Evolutionary conservation across 2,888 invertebrate species (phyloP).

Genomic region (Agrenia bidenticulata): DNA sequence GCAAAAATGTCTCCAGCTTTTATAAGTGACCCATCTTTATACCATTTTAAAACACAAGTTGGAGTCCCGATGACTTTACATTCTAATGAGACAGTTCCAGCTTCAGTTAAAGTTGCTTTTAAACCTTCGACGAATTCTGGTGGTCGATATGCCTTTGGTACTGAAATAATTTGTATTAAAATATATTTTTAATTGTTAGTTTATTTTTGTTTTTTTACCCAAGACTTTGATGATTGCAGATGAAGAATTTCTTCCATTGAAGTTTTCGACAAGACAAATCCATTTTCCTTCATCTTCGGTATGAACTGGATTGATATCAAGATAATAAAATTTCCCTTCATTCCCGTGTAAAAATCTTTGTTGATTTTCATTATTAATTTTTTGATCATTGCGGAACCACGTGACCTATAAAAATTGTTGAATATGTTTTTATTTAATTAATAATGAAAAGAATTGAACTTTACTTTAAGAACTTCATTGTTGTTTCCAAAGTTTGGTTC

Average conservation of each 20-base stretch:
- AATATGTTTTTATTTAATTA: slow-evolving; percentile 4
- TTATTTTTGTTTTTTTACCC: slow-evolving; percentile 58
- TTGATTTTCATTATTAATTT: slow-evolving; percentile 68
- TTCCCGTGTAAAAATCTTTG: slow-evolving; percentile 59
- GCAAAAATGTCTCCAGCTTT: slow-evolving; percentile 88
- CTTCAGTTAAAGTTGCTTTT: slow-evolving; percentile 77
- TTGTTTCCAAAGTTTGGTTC: slow-evolving; percentile 59
- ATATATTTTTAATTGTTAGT: no score
- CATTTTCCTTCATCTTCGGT: slow-evolving; percentile 62
- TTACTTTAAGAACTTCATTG: slow-evolving; percentile 39
- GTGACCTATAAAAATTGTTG: slow-evolving; percentile 76
- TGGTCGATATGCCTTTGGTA: slow-evolving; percentile 83
- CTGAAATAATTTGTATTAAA: slow-evolving; percentile 55
- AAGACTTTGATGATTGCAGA: slow-evolving; percentile 74
- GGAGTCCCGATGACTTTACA: slow-evolving; percentile 87
- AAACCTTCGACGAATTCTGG: slow-evolving; percentile 85
- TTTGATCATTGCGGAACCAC: slow-evolving; percentile 82
- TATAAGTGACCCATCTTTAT: slow-evolving; percentile 82
- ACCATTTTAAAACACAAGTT: slow-evolving; percentile 73
- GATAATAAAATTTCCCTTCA: slow-evolving; percentile 82
- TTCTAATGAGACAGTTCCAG: slow-evolving; percentile 84
- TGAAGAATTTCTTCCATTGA: slow-evolving; percentile 72
- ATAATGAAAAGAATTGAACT: not conserved
- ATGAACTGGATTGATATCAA: slow-evolving; percentile 63
- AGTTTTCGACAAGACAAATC: slow-evolving; percentile 80